Evolutionary conservation across 2,888 invertebrate genomes (phyloP).

Genomic region (Eustalomyia histrio): DNA sequence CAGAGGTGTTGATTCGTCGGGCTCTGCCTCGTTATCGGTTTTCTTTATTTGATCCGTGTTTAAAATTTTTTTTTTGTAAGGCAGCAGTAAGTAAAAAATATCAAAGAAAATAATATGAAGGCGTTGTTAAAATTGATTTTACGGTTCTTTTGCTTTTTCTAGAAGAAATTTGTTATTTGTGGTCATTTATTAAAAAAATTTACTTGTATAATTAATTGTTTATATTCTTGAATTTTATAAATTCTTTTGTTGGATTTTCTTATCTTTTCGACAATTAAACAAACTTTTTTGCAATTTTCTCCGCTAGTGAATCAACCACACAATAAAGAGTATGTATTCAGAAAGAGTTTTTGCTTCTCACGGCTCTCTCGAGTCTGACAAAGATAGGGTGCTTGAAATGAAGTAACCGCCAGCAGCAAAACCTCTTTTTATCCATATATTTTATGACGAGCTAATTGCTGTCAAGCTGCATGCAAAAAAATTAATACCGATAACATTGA

Average conservation of each 20-base stretch:
- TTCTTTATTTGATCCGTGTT: slow-evolving; percentile 58
- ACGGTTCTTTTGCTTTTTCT: not conserved
- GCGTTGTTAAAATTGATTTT: slow-evolving; percentile 43
- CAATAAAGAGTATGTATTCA: too few species aligned
- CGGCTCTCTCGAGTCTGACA: too few species aligned
- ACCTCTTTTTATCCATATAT: too few species aligned
- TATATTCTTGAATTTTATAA: not conserved
- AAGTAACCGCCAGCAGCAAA: too few species aligned
- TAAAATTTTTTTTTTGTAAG: slow-evolving; percentile 33
- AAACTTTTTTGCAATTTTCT: slow-evolving; percentile 23
- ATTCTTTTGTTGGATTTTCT: not conserved
- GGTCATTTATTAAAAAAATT: not conserved
- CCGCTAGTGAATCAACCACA: slow-evolving; percentile 42
- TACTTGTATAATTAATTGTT: slow-evolving; percentile 28
- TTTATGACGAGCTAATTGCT: too few species aligned
- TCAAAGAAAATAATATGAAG: slow-evolving; percentile 56
- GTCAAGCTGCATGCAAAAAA: too few species aligned
- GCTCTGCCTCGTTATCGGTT: slow-evolving; percentile 65
- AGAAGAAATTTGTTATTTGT: slow-evolving; percentile 12
- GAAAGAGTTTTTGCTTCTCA: too few species aligned
- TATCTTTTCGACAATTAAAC: not conserved
- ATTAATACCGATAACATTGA: too few species aligned
- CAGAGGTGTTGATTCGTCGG: slow-evolving; percentile 86
- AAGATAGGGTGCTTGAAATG: too few species aligned
- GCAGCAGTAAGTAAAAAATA: slow-evolving; percentile 47